Evolutionary conservation across 1,140 invertebrate genomes (phyloP).

Genomic region (Limonius californicus): DNA sequence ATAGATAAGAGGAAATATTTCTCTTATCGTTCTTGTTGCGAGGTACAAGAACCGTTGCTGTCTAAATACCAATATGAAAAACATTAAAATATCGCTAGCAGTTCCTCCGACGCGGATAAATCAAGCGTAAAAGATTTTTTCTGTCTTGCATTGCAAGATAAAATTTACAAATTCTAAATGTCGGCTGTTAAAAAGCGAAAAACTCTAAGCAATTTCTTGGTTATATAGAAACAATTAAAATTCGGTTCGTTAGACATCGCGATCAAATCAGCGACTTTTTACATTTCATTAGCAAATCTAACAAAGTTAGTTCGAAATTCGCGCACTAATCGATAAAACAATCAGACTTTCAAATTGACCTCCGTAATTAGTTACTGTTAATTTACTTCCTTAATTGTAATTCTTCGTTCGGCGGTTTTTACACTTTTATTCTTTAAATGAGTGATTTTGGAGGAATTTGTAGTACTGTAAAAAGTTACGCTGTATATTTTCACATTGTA

Average conservation of each 20-base stretch:
- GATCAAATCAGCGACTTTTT: constrained; percentile 7
- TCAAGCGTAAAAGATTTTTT: too few relatives aligned
- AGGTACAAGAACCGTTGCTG: background rate
- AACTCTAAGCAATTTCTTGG: background rate
- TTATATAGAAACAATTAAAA: constrained; percentile 15
- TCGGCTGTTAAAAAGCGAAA: background rate
- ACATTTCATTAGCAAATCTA: constrained; percentile 11
- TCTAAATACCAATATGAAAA: background rate
- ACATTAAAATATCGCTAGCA: too few relatives aligned
- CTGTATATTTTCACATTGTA: too few relatives aligned
- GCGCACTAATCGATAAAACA: constrained; percentile 4
- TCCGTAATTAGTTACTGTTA: constrained; percentile 7
- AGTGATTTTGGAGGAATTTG: too few relatives aligned
- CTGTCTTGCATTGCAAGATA: too few relatives aligned
- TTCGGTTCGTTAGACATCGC: constrained; percentile 8
- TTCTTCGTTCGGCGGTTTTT: too few relatives aligned
- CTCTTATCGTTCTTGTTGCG: background rate
- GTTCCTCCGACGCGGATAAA: too few relatives aligned
- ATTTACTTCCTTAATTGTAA: constrained; percentile 12
- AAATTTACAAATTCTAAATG: background rate
- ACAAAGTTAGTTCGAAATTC: constrained; percentile 11
- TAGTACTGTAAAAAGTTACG: too few relatives aligned
- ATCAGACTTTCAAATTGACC: constrained; percentile 11
- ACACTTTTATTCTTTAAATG: too few relatives aligned
- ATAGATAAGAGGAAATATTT: background rate